A percentile compares a stretch with the other conserved stretches of the same genome.
phyloP scores from a whole-genome alignment of 2,797 vertebrate species.

The Hyperoplus immaculatus region DNA sequence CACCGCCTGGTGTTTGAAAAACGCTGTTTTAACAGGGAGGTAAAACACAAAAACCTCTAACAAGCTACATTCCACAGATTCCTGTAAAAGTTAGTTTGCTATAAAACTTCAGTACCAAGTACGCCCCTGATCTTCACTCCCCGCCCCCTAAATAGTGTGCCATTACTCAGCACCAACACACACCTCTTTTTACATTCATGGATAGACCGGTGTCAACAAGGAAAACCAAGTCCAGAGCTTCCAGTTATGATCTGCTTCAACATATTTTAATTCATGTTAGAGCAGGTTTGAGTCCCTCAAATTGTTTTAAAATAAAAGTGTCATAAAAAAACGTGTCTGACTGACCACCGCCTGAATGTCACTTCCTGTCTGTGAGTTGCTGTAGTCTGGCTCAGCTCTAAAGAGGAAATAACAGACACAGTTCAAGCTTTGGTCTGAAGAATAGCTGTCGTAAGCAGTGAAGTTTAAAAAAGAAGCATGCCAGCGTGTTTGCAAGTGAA shows the following conservation, averaged over 20 bases:
- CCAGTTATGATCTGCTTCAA: neutral
- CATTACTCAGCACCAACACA: neutral
- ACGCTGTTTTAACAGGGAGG: neutral
- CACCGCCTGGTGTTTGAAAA: slow-evolving; percentile 7
- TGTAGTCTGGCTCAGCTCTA: neutral
- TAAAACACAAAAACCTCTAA: slow-evolving; percentile 11
- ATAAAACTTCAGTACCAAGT: slow-evolving; percentile 2
- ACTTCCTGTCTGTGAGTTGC: neutral
- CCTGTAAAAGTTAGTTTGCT: slow-evolving; percentile 36
- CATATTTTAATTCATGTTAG: neutral
- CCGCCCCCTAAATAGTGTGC: neutral
- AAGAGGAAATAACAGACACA: neutral
- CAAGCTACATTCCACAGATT: slow-evolving; percentile 75
- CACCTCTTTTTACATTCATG: neutral
- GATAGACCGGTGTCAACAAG: no score
- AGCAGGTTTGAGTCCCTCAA: no score
- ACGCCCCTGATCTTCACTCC: neutral
- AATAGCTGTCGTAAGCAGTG: neutral
- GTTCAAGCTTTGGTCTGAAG: no score
- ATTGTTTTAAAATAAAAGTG: neutral
- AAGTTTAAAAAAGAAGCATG: neutral
- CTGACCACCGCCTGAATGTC: neutral
- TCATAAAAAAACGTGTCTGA: neutral
- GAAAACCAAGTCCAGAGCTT: neutral
- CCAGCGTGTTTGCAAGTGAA: neutral